Base-by-base conservation (phyloP, 2,113 vertebrate genomes). In the Podarcis muralis region DNA sequence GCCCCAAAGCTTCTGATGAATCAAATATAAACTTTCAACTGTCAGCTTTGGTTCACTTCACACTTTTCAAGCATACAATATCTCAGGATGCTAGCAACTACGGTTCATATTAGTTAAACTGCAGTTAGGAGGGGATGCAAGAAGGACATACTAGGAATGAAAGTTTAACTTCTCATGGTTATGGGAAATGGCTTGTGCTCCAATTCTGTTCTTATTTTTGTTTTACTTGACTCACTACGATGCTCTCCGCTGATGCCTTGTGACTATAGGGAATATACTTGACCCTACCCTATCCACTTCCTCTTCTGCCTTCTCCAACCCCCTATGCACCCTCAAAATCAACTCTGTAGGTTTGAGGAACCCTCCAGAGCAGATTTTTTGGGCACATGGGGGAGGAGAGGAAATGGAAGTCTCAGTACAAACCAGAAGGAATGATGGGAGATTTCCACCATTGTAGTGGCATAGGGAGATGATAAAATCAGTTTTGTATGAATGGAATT, bases 1-100 rank as follows among this genome's bases (percentile, higher is more conserved):
- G 89, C 91, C 93, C 93, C 35, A 43, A 43, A 94, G 91, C 90
- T 90, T 89, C 91, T 86, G 87, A 93, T 92, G 69, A 94, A 94
- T 94, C 92, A 93, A 89, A 90, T 27, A 0, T 30, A 92, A 94
- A 86, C 25, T 62, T 74, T 62, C 37, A 90, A 88, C 11, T 68
- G 72, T 87, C 25, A 90, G n/a, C 57, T 82, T 91, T 86, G 66
- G 59, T 92, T 89, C 87, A 93, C 90, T 91, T 89, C 48, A 84
- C 84, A 78, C 68, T 85, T 81, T 88, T 91, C 76, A 89, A 30
- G 85, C 91, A 90, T 62, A 82, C 74, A 35, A 57, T 79, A 7
- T 0, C 25, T 86, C 30, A 53, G 6, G 30, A 68, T 53, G 25
- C 40, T 86, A 32, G 40, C 68, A 25, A 40, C 75, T 69, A 68